Conservation (phyloP, 2,797 vertebrate genomes). For the Falco peregrinus region DNA sequence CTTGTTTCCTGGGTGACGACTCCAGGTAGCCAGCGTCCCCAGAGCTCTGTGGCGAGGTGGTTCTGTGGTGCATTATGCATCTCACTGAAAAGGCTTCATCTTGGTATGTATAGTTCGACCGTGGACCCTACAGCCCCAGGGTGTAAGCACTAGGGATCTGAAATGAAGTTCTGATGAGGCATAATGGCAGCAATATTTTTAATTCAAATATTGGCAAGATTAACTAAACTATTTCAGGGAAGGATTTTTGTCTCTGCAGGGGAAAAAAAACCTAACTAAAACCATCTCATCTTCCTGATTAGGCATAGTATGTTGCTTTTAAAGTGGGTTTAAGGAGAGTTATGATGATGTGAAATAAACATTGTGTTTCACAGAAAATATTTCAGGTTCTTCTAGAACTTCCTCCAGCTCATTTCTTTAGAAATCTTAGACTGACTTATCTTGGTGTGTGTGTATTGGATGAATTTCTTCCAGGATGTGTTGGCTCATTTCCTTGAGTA, state of each 20-base stretch:
- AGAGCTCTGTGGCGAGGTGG: background rate
- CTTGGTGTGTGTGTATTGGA: conserved; percentile 59
- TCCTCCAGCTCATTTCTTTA: conserved; percentile 31
- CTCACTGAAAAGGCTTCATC: background rate
- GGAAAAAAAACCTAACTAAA: background rate
- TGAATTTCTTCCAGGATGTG: conserved; percentile 74
- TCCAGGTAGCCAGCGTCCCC: background rate
- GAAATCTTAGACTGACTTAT: conserved; percentile 24
- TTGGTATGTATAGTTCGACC: background rate
- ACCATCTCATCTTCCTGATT: background rate
- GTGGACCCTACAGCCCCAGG: too few species aligned
- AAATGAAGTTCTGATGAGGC: background rate
- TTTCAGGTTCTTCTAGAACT: conserved; percentile 15
- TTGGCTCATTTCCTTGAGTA: conserved; percentile 77
- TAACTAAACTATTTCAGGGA: background rate
- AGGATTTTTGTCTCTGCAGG: background rate
- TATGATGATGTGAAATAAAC: background rate
- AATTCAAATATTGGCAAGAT: background rate
- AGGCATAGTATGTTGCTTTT: background rate
- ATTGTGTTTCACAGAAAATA: conserved; percentile 9
- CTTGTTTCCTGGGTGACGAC: background rate
- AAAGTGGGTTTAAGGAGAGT: background rate
- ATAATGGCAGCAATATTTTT: background rate
- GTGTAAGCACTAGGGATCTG: background rate
- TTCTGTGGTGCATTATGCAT: background rate